Conservation (phyloP, 2,888 invertebrate genomes). For the Malthinus flaveolus region DNA sequence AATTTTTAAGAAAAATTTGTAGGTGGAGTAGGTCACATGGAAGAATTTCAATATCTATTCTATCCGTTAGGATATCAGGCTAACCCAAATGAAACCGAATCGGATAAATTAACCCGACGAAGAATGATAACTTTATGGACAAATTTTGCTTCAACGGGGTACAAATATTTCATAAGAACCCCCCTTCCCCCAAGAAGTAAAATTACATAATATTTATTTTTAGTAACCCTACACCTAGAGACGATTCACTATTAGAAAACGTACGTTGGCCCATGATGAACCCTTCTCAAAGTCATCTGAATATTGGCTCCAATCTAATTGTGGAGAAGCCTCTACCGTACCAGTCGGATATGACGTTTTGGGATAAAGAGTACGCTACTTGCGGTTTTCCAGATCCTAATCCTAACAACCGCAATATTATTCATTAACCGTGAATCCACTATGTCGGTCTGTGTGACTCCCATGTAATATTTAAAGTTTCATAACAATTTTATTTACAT, state of each 20-base stretch:
- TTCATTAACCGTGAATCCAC: no score
- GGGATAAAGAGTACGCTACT: slow-evolving; percentile 31
- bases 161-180: slow-evolving; percentile 9
- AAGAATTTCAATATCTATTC: neutral
- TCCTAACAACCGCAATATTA: slow-evolving; percentile 22
- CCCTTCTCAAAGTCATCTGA: slow-evolving; percentile 30
- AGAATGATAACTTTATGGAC: slow-evolving; percentile 13
- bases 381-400: slow-evolving; percentile 20
- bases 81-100: neutral
- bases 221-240: slow-evolving; percentile 12
- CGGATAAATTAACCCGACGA: neutral
- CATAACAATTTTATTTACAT: no score
- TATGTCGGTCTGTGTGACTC: no score
- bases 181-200: no score
- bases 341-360: slow-evolving; percentile 29
- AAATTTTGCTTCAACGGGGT: slow-evolving; percentile 15
- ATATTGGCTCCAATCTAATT: slow-evolving; percentile 32
- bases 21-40: slow-evolving; percentile 17
- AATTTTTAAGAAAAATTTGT: neutral
- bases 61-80: neutral
- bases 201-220: slow-evolving; percentile 21
- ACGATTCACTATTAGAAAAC: slow-evolving; percentile 10
- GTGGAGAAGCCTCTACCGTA: slow-evolving; percentile 27
- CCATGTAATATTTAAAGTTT: no score
- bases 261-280: slow-evolving; percentile 18